A percentile compares a stretch with the other conserved stretches of the same genome.
Evolutionary conservation across 2,113 vertebrate species (phyloP).

Genomic region (Gobio gobio): DNA sequence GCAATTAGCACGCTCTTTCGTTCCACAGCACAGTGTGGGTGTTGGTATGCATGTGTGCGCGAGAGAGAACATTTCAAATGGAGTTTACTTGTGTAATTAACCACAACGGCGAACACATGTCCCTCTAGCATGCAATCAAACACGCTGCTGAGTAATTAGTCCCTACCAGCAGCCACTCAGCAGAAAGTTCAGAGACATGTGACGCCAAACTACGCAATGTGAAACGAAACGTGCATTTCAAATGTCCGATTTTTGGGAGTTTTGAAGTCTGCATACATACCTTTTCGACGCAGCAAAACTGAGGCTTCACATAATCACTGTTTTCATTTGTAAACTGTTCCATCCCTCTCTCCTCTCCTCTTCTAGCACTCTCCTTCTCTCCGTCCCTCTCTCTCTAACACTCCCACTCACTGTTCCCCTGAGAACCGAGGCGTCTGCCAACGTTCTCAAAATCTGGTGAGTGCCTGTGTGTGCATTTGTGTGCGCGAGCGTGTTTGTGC

Average conservation of each 20-base stretch:
- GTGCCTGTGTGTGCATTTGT: slow-evolving; percentile 9
- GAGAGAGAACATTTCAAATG: slow-evolving; percentile 47
- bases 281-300: not conserved
- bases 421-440: slow-evolving; percentile 72
- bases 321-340: slow-evolving; percentile 42
- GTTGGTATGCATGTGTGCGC: slow-evolving; percentile 10
- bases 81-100: slow-evolving; percentile 72
- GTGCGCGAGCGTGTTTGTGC: not conserved
- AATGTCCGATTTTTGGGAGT: not conserved
- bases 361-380: slow-evolving; percentile 55
- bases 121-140: slow-evolving; percentile 35
- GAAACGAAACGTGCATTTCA: not conserved
- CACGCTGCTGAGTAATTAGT: slow-evolving; percentile 45
- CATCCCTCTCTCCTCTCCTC: slow-evolving; percentile 45
- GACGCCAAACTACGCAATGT: not conserved
- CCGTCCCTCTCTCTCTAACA: slow-evolving; percentile 57
- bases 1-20: slow-evolving; percentile 14
- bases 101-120: slow-evolving; percentile 60
- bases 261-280: not conserved
- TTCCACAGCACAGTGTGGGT: not conserved
- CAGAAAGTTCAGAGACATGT: not conserved
- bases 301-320: slow-evolving; percentile 27
- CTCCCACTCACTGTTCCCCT: slow-evolving; percentile 71
- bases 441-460: slow-evolving; percentile 61
- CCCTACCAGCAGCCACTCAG: slow-evolving; percentile 1